These are phyloP conservation scores for Ophion slaviceki DNA, from an alignment of 2,888 invertebrate genomes.

Conservation along the genomic window DNA sequence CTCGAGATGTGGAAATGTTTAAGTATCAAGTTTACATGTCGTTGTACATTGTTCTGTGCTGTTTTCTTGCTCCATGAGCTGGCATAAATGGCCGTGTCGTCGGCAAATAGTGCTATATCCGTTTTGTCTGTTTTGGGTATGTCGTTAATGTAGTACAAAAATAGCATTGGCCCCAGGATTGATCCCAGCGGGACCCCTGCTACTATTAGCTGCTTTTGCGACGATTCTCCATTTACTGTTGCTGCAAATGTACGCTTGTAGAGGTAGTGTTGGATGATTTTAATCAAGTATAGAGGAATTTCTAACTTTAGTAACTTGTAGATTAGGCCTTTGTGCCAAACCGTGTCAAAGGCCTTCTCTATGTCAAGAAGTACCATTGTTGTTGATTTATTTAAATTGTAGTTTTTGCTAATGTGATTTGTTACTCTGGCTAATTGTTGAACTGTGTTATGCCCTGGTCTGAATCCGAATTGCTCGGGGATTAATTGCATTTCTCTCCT, in stretches of 20 bases:
- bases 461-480: constrained; percentile 70
- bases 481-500: constrained; percentile 51
- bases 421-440: constrained; percentile 69
- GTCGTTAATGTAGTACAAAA: background rate
- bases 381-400: constrained; percentile 68
- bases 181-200: background rate
- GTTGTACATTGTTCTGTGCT: too few species aligned
- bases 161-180: constrained; percentile 24
- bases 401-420: constrained; percentile 62
- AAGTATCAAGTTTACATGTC: too few species aligned
- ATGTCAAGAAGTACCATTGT: constrained; percentile 69
- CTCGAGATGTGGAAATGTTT: too few species aligned
- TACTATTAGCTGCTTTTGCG: constrained; percentile 62
- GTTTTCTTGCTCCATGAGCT: too few species aligned
- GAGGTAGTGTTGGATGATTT: constrained; percentile 3
- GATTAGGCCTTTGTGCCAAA: constrained; percentile 60
- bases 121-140: too few species aligned
- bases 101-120: too few species aligned
- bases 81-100: too few species aligned
- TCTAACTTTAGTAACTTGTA: constrained; percentile 55
- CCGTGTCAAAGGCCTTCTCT: constrained; percentile 71
- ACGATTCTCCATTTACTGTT: constrained; percentile 63
- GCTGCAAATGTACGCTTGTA: background rate
- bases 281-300: constrained; percentile 3
- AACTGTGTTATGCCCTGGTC: constrained; percentile 66